A percentile compares a stretch with the other conserved stretches of the same genome.
Conservation (phyloP, 1,140 invertebrate genomes). For the Yoshiicerus persimilis region DNA sequence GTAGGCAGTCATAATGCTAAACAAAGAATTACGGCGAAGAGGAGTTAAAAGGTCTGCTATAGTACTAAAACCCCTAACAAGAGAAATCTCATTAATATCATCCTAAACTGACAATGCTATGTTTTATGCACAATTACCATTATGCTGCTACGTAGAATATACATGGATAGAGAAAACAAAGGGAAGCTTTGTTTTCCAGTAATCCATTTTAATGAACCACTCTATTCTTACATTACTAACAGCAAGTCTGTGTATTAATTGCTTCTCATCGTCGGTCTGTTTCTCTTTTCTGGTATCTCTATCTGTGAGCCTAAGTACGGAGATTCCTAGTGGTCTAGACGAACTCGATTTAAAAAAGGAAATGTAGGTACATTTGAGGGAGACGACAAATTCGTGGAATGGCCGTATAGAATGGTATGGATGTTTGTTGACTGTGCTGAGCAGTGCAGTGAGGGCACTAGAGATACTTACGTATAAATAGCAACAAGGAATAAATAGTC, state of each 20-base stretch:
- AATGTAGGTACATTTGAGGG: neutral
- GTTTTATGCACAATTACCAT: neutral
- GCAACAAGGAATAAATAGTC: neutral
- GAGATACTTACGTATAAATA: too few relatives aligned
- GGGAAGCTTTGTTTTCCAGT: neutral
- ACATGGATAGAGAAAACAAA: neutral
- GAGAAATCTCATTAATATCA: neutral
- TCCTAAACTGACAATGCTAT: neutral
- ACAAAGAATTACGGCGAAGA: too few relatives aligned
- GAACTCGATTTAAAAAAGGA: neutral
- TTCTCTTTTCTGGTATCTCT: neutral
- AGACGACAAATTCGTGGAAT: neutral
- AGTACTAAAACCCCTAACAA: neutral
- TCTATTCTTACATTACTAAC: neutral
- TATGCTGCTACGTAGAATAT: neutral
- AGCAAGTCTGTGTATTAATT: neutral
- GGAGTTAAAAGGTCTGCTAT: neutral
- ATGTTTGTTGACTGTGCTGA: neutral
- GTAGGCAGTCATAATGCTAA: too few relatives aligned
- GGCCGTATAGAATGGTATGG: neutral
- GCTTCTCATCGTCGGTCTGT: neutral
- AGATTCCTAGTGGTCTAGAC: neutral
- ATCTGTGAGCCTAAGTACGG: neutral
- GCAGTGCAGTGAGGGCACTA: too few relatives aligned
- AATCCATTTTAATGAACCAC: conserved; percentile 4